Base-by-base conservation (phyloP, 2,797 vertebrate genomes). In the Oophaga sylvatica region DNA sequence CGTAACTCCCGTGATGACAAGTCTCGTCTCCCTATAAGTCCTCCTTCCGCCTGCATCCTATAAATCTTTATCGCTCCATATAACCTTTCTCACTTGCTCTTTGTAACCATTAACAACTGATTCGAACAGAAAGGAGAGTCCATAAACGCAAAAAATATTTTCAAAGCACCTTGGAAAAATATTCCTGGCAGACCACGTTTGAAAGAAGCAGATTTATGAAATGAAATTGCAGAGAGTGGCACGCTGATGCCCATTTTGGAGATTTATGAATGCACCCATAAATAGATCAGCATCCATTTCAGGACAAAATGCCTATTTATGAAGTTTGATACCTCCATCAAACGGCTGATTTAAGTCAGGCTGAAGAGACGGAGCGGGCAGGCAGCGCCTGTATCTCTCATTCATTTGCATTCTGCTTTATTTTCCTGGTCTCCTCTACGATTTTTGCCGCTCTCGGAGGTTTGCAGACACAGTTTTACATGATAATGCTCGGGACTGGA, bases 201-300 rank as follows among this genome's bases (percentile, higher is more conserved):
- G 80, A 84, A 80, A 78, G 75, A 29, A 82, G 65, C 57, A 88
- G 86, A 87, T 87, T 87, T 87, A 87, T 87, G 80, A 83, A 87
- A 87, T 77, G 31, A 83, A 87, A 87, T 87, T 57, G 86, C 81
- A 76, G 26, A 68, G 75, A 71, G 77, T 84, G 81, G 62, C 87
- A 80, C 80, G 57, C 76, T 19, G 67, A 88, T 88, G 87, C 65
- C 67, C 75, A 75, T 88, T 84, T 88, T 60, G 16, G 77, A 84
- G 87, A 88, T 84, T 88, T 88, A 80, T 80, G 76, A 88, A 85
- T 80, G 77, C 19, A 35, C 77, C 76, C 77, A 81, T 88, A 79
- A 63, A 88, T 84, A 85, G 82, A 88, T 88, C 82, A 88, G 67
- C 82, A 85, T 84, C 87, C 84, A 84, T 88, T 85, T 81, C 77